phyloP scores from a whole-genome alignment of 2,797 vertebrate genomes.

The Pelobates cultripes region DNA sequence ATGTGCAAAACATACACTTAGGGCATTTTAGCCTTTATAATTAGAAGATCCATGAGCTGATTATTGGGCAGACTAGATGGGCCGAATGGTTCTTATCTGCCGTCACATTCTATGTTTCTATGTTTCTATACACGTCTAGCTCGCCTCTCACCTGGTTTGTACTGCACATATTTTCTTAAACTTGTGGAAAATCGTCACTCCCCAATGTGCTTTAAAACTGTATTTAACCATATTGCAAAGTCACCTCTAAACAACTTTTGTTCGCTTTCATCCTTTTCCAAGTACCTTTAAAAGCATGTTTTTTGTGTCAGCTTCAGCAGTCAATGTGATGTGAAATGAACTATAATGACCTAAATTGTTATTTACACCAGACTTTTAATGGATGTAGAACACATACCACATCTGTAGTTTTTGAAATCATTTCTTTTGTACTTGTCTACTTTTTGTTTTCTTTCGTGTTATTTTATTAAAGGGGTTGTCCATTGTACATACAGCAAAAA shows the following conservation, averaged over 20 bases:
- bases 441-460: too few relatives aligned
- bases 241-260: conserved; percentile 16
- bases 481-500: too few relatives aligned
- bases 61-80: too few relatives aligned
- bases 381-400: too few relatives aligned
- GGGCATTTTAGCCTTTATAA: conserved; percentile 35
- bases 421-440: too few relatives aligned
- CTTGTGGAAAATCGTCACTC: conserved; percentile 8
- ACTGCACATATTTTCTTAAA: conserved; percentile 12
- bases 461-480: too few relatives aligned
- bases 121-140: conserved; percentile 1
- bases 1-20: conserved; percentile 28
- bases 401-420: too few relatives aligned
- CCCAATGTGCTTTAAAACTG: conserved; percentile 28
- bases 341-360: neutral
- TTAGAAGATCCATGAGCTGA: conserved; percentile 37
- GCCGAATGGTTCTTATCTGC: too few relatives aligned
- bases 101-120: too few relatives aligned
- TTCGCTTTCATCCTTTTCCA: conserved; percentile 11
- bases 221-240: neutral
- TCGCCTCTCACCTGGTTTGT: conserved; percentile 27
- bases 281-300: neutral
- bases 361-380: neutral
- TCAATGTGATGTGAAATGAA: neutral
- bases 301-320: neutral